These are phyloP conservation scores for Poecilia wingei DNA, from an alignment of 2,797 vertebrate genomes.

Conservation along the genomic window DNA sequence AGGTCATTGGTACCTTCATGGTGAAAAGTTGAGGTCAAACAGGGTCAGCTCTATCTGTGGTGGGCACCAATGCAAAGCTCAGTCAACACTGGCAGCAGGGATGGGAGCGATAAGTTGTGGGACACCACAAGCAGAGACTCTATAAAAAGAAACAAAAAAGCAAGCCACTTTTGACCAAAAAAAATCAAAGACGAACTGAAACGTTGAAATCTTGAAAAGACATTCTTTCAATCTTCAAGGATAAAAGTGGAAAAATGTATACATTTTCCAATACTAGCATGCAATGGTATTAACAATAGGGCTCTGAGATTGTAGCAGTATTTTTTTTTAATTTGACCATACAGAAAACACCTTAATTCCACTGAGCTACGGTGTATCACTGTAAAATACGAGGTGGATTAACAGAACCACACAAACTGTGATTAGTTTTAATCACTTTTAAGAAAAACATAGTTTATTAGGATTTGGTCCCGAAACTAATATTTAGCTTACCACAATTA, in stretches of 20 bases:
- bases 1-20: not conserved
- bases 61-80: not conserved
- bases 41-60: not conserved
- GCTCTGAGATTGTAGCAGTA: not conserved
- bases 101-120: not conserved
- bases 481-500: not conserved
- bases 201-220: not conserved
- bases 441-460: not conserved
- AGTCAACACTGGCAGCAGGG: not conserved
- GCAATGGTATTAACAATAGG: not conserved
- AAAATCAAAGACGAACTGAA: not conserved
- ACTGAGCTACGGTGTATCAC: not conserved
- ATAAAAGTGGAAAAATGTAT: not conserved
- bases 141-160: not conserved
- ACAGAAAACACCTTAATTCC: not conserved
- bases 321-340: not conserved
- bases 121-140: not conserved
- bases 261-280: not conserved
- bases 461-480: not conserved
- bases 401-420: not conserved
- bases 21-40: not conserved
- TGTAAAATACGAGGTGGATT: not conserved
- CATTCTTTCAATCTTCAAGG: not conserved
- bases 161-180: not conserved
- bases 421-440: not conserved